Evolutionary conservation across 2,888 invertebrate genomes (phyloP).

Genomic region (Tuta absoluta): DNA sequence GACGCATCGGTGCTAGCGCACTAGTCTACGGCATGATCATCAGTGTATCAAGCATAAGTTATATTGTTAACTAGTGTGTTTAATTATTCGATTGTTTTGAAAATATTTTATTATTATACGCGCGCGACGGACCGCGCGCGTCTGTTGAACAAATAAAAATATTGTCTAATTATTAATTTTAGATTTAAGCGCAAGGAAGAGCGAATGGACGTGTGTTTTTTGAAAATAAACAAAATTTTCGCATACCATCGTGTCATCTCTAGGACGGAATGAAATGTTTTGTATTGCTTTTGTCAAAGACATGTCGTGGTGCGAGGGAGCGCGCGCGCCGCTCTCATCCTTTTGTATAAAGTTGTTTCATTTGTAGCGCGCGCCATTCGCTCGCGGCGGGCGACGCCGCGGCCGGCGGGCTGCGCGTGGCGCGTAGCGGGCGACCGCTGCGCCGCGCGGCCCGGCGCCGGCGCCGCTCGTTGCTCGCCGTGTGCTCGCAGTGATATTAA

Average conservation of each 20-base stretch:
- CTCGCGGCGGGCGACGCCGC: conserved; percentile 41
- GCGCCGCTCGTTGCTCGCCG: conserved; percentile 20
- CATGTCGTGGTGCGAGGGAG: conserved; percentile 52
- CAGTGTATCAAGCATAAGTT: conserved; percentile 68
- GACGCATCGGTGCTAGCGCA: conserved; percentile 38
- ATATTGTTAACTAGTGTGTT: conserved; percentile 81
- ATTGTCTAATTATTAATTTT: conserved; percentile 82
- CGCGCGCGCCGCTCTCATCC: conserved; percentile 49
- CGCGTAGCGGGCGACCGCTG: not conserved
- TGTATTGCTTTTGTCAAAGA: conserved; percentile 75
- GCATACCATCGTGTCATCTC: conserved; percentile 78
- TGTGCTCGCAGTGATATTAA: conserved; percentile 38
- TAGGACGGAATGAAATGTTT: conserved; percentile 80
- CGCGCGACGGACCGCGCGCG: conserved; percentile 75
- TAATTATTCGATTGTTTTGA: conserved; percentile 82
- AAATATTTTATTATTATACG: conserved; percentile 81
- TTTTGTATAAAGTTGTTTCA: conserved; percentile 73
- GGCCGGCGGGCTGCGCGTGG: conserved; percentile 19
- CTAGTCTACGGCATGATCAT: conserved; percentile 42
- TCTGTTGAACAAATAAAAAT: conserved; percentile 81
- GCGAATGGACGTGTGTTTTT: conserved; percentile 80
- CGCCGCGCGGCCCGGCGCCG: not conserved
- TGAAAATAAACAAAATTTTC: conserved; percentile 70
- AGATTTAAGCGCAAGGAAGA: conserved; percentile 79
- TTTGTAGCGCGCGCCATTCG: conserved; percentile 55